Evolutionary conservation across 2,797 vertebrate genomes (phyloP), one percentile per base, ranked within the genome.

Genomic region (Centroberyx gerrardi): DNA sequence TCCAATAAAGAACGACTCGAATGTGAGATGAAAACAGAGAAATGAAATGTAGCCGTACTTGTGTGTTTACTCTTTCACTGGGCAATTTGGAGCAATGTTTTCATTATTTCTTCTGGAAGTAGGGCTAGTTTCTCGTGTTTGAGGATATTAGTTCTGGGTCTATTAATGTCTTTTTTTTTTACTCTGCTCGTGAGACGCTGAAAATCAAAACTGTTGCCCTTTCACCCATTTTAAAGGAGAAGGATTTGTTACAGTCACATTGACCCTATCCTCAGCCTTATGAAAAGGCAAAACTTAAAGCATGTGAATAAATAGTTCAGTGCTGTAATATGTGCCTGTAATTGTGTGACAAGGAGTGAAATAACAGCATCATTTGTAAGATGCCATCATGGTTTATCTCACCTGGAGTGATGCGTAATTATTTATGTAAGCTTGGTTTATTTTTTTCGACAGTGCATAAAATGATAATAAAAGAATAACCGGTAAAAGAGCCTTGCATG

Each of bases 21-120:
- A 58, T 68, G 74, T 73, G 78, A 69, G 78, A 74, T 8, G 72
- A 72, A 73, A 73, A 72, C 69, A 53, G 67, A 83, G 54, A 68
- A 68, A 76, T 49, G 3, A 74, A 67, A 78, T 44, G 46, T 59
- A 42, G 70, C 63, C 33, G 29, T 12, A 18, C 58, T 7, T 40
- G 15, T 4, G 64, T 8, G 53, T 85, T 84, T 62, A 18, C 33
- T 74, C 44, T 68, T 48, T 65, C 27, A 29, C 33, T 54, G 5
- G 70, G 38, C 62, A 64, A 70, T 72, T 17, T 42, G 10, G 4
- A 13, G 2, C 10, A 14, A 3, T 40, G 2, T 13, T 56, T 17
- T 44, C 18, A 72, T 17, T n/a, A 44, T 80, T 74, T 61, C 8
- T 27, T 5, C 18, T 6, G 27, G 2, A 36, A 27, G 59, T 12